phyloP scores from a whole-genome alignment of 2,113 vertebrate species.

The Nycticryphes semicollaris region DNA sequence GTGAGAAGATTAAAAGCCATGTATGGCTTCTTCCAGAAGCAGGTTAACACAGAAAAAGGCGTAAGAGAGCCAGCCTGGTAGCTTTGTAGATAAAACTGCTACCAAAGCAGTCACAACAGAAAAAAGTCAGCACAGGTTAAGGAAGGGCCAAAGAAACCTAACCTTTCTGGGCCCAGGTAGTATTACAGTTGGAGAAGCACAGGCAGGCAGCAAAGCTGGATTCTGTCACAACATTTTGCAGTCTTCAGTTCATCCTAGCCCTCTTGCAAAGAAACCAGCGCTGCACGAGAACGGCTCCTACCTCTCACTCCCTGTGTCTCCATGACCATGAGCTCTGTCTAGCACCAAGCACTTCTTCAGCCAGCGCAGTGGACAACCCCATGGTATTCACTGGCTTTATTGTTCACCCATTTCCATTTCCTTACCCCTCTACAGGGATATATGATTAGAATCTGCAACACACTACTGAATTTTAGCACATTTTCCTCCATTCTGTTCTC shows the following conservation, averaged over 20 bases:
- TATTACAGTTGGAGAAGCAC: not conserved
- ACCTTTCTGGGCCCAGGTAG: not conserved
- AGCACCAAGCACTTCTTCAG: not conserved
- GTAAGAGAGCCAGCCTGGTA: not conserved
- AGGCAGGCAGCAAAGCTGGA: not conserved
- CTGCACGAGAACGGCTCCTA: not conserved
- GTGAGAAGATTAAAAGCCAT: not conserved
- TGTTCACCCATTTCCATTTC: not conserved
- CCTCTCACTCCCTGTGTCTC: not conserved
- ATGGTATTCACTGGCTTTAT: not conserved
- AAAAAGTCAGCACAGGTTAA: not conserved
- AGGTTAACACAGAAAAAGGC: not conserved
- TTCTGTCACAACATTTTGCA: not conserved
- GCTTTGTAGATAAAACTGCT: not conserved
- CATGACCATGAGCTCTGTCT: not conserved
- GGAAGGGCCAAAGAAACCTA: not conserved
- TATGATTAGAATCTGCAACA: not conserved
- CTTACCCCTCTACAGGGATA: not conserved
- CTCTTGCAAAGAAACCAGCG: not conserved
- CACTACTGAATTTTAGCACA: not conserved
- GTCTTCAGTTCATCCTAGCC: not conserved
- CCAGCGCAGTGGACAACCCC: not conserved
- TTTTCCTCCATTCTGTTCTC: not conserved
- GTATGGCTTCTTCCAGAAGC: not conserved
- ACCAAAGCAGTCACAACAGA: rapidly evolving